These are phyloP conservation scores for Cecropterus lyciades DNA, from an alignment of 1,140 invertebrate genomes.

Conservation along the genomic window DNA sequence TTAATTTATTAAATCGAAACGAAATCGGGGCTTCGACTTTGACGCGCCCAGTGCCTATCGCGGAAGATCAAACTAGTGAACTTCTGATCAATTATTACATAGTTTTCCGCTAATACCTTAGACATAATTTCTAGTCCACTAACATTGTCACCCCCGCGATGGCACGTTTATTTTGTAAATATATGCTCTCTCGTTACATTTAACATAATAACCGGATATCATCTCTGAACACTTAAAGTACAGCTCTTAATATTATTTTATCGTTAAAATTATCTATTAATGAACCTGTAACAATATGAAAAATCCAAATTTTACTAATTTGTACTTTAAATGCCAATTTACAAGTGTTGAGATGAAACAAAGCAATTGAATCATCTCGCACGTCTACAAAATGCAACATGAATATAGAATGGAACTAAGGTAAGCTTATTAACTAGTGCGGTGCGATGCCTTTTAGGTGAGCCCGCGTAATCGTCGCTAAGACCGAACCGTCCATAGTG, in stretches of 20 bases:
- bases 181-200: conserved; percentile 73
- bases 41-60: conserved; percentile 48
- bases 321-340: conserved; percentile 85
- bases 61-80: conserved; percentile 56
- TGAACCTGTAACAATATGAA: conserved; percentile 84
- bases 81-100: conserved; percentile 21
- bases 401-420: conserved; percentile 71
- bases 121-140: conserved; percentile 12
- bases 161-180: conserved; percentile 39
- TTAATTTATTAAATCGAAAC: conserved; percentile 45
- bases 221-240: conserved; percentile 84
- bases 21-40: conserved; percentile 48
- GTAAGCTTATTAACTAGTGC: conserved; percentile 79
- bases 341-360: conserved; percentile 80
- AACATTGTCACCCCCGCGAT: conserved; percentile 22
- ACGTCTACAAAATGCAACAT: conserved; percentile 72
- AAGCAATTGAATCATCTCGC: conserved; percentile 75
- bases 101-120: conserved; percentile 4
- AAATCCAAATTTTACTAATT: conserved; percentile 84
- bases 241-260: conserved; percentile 83
- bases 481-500: conserved; percentile 78
- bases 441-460: conserved; percentile 83
- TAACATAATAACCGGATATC: conserved; percentile 74
- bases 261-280: conserved; percentile 80
- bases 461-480: conserved; percentile 71